Base-by-base conservation (phyloP, 2,888 invertebrate species). In the Drosophila yooni region DNA sequence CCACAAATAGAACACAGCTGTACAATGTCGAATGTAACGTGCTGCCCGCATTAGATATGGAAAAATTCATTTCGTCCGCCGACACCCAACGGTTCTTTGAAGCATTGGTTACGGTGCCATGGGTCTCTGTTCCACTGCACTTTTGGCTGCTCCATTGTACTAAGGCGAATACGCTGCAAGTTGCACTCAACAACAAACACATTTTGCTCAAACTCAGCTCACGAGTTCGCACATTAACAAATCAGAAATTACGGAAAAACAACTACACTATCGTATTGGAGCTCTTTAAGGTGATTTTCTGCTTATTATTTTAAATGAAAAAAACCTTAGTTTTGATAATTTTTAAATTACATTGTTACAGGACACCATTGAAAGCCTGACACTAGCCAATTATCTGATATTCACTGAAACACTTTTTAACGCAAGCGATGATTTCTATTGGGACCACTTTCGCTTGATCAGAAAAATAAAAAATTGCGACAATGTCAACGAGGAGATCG, bases 111-210 rank as follows among this genome's bases (percentile, higher is more conserved):
- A 83, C 43, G 60, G 81, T 93, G 4, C 75, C 88, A 7, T 93
- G 93, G 91, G 91, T 90, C 31, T 79, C 91, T 8, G 83, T 92
- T 7, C 92, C 93, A 0, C 70, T 93, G 58, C 83, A 84, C 61
- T 83, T 83, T 56, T 91, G 92, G 91, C 59, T 92, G 25, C 15
- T 15, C 25, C 46, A 46, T 25, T 46, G 46, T 15, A 25, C 4
- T 25, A 8, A 15, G 46, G 25, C 2, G 25, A 25, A 46, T 15
- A 8, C 46, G 15, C 25, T 10, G 25, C 5, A 64, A 68, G 36
- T 63, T 82, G 34, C 48, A 64, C 3, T 3, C 5, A 36, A 66
- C 10, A 51, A 70, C 11, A 82, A 73, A 57, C 69, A 83, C 18
- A 13, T 82, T 5, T 57, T 92, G 18, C 61, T 88, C 5, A 75